Conservation (phyloP, 2,888 invertebrate species). For the Xestia sexstrigata region DNA sequence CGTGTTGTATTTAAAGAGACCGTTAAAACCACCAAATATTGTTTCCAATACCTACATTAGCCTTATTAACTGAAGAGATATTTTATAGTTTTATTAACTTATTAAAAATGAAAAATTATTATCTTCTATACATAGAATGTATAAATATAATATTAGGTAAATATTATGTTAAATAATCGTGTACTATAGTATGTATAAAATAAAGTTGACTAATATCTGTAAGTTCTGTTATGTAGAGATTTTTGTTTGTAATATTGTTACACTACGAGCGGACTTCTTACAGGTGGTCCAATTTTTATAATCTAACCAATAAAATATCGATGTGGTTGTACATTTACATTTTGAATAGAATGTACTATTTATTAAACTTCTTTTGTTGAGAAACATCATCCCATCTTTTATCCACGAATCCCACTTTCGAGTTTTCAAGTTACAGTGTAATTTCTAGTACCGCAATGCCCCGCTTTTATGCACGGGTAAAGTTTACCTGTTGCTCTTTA, state of each 20-base stretch:
- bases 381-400: slow-evolving; percentile 80
- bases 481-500: not conserved
- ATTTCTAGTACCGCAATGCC: not conserved
- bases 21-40: slow-evolving; percentile 88
- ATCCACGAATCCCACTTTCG: slow-evolving; percentile 43
- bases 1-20: slow-evolving; percentile 82
- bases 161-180: slow-evolving; percentile 90
- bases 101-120: slow-evolving; percentile 89
- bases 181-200: slow-evolving; percentile 90
- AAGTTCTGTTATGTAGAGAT: slow-evolving; percentile 91
- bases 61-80: slow-evolving; percentile 90
- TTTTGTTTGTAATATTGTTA: slow-evolving; percentile 91
- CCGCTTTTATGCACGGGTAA: not conserved
- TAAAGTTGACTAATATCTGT: slow-evolving; percentile 90
- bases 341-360: slow-evolving; percentile 90
- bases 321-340: slow-evolving; percentile 91
- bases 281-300: slow-evolving; percentile 90
- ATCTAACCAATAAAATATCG: slow-evolving; percentile 91
- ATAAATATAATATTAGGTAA: slow-evolving; percentile 87
- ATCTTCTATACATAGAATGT: slow-evolving; percentile 90
- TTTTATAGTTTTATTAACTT: slow-evolving; percentile 91
- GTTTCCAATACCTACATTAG: slow-evolving; percentile 89
- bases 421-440: not conserved
- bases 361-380: slow-evolving; percentile 89
- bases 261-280: slow-evolving; percentile 88